Percentiles rank a stretch among this genome's conserved stretches.
Evolutionary conservation across 2,113 vertebrate species (phyloP).

Genomic region (Tricholaema leucomelas): DNA sequence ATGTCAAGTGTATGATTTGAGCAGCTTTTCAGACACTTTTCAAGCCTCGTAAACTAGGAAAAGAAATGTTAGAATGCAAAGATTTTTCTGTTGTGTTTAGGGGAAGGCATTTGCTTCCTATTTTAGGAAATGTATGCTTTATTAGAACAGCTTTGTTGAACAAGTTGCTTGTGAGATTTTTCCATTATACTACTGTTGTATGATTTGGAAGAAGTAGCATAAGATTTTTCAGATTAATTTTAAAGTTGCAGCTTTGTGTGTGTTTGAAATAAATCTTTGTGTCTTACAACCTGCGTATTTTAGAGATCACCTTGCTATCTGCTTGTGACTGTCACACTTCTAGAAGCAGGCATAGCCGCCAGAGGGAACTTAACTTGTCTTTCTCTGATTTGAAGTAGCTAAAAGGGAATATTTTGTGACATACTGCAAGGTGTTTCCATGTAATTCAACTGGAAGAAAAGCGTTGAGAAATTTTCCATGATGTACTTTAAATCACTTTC

Average conservation of each 20-base stretch:
- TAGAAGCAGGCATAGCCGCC: not conserved
- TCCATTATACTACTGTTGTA: not conserved
- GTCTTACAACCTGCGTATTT: not conserved
- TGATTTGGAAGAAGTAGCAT: not conserved
- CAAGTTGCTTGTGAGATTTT: not conserved
- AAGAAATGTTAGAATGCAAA: not conserved
- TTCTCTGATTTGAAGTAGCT: not conserved
- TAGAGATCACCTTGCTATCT: not conserved
- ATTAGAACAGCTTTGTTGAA: not conserved
- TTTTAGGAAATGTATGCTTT: not conserved
- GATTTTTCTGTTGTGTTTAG: not conserved
- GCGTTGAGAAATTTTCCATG: not conserved
- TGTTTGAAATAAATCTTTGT: not conserved
- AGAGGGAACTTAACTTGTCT: not conserved
- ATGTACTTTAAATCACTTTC: not conserved
- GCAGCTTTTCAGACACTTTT: not conserved
- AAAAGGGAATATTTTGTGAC: not conserved
- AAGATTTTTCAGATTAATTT: not conserved
- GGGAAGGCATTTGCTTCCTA: not conserved
- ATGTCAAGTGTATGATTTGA: not conserved
- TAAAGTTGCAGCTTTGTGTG: not conserved
- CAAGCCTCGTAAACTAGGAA: not conserved
- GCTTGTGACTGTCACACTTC: not conserved
- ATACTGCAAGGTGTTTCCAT: not conserved
- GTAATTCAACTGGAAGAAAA: not conserved